phyloP scores from a whole-genome alignment of 2,797 vertebrate species.

The Danio albolineatus region DNA sequence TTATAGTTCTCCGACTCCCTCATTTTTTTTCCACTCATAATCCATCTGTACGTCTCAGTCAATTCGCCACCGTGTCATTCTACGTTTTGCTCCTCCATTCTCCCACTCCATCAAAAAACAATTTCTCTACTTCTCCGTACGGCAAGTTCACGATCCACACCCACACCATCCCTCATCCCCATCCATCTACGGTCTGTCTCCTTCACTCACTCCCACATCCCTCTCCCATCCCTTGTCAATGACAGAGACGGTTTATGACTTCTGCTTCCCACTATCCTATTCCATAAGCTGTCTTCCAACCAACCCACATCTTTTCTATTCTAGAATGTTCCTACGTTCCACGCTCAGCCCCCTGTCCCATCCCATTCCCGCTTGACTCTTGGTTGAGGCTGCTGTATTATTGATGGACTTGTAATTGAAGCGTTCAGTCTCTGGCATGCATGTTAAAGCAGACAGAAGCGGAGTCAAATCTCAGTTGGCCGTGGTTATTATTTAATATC shows the following conservation, averaged over 20 bases:
- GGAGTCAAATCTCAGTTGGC: conserved; percentile 73
- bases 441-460: conserved; percentile 66
- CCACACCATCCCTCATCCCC: conserved; percentile 34
- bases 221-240: conserved; percentile 28
- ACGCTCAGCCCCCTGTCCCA: background rate
- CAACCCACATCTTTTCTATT: conserved; percentile 23
- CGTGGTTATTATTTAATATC: conserved; percentile 72
- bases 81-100: conserved; percentile 27
- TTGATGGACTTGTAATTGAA: conserved; percentile 74
- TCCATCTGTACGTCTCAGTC: conserved; percentile 25
- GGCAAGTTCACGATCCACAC: conserved; percentile 47
- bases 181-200: conserved; percentile 35
- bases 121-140: conserved; percentile 15
- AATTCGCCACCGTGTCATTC: conserved; percentile 15
- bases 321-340: background rate
- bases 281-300: conserved; percentile 40
- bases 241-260: conserved; percentile 33
- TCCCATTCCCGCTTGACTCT: background rate
- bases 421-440: conserved; percentile 59
- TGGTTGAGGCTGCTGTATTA: conserved; percentile 67
- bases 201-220: conserved; percentile 34
- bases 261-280: conserved; percentile 30
- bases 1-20: conserved; percentile 25
- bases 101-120: conserved; percentile 43
- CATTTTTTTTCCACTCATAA: conserved; percentile 37